Percentiles rank a stretch among this genome's conserved stretches.
phyloP scores from a whole-genome alignment of 2,113 vertebrate genomes.

The Mugil cephalus region DNA sequence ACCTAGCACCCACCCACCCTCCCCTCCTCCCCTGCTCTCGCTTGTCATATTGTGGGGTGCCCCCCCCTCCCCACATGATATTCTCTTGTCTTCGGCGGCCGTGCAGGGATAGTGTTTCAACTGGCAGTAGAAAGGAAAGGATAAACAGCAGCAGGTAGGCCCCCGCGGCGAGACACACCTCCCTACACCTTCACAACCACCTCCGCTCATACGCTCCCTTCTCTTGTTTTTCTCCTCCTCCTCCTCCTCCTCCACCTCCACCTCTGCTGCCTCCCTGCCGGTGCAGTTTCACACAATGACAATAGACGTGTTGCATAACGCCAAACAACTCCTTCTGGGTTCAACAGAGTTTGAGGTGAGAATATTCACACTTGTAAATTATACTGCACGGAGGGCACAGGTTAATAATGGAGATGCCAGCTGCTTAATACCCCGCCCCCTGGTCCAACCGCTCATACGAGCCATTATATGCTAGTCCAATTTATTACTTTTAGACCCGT shows the following conservation, averaged over 20 bases:
- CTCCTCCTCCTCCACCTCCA: neutral
- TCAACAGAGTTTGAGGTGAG: neutral
- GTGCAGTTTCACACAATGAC: conserved; percentile 20
- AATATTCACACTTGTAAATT: neutral
- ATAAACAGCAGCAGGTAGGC: conserved; percentile 52
- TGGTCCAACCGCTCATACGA: conserved; percentile 52
- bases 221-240: neutral
- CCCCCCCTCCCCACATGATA: conserved; percentile 35
- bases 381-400: neutral
- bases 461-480: conserved; percentile 32
- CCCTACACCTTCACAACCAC: conserved; percentile 45
- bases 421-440: neutral
- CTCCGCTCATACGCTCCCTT: conserved; percentile 14
- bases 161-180: conserved; percentile 56
- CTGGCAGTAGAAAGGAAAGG: conserved; percentile 50
- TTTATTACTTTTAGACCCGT: conserved; percentile 41
- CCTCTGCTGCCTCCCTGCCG: neutral
- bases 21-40: too few species aligned
- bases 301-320: conserved; percentile 41
- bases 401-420: neutral
- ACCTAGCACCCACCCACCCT: neutral
- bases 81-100: conserved; percentile 39
- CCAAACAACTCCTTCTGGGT: neutral
- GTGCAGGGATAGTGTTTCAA: conserved; percentile 64
- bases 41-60: conserved; percentile 45